These are phyloP conservation scores for Magallana gigas DNA, from an alignment of 1,140 invertebrate genomes.

Conservation along the genomic window DNA sequence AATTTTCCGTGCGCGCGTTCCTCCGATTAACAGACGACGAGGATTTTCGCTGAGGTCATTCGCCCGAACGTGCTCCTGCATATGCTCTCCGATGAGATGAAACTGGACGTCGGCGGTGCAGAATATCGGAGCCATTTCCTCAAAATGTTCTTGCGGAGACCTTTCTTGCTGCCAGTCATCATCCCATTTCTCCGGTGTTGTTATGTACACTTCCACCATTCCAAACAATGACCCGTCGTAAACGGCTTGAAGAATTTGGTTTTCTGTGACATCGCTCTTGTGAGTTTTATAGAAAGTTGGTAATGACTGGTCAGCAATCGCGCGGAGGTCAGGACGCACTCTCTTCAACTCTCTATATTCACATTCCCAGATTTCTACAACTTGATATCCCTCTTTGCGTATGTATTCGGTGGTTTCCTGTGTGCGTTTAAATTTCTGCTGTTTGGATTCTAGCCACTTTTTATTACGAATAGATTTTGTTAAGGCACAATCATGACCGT, in stretches of 20 bases:
- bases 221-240: constrained; percentile 53
- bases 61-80: constrained; percentile 50
- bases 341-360: constrained; percentile 43
- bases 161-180: not conserved
- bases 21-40: constrained; percentile 53
- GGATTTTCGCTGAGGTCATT: constrained; percentile 52
- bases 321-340: not conserved
- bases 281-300: constrained; percentile 38
- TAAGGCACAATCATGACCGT: constrained; percentile 52
- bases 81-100: constrained; percentile 52
- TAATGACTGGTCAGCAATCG: constrained; percentile 18
- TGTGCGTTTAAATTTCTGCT: constrained; percentile 20
- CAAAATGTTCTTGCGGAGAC: constrained; percentile 38
- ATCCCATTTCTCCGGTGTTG: constrained; percentile 49
- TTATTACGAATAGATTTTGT: constrained; percentile 12
- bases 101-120: constrained; percentile 48
- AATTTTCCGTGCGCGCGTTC: constrained; percentile 57
- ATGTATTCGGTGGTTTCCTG: constrained; percentile 35
- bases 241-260: constrained; percentile 51
- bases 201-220: constrained; percentile 56
- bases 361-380: constrained; percentile 54
- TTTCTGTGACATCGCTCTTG: constrained; percentile 43
- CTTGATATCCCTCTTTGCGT: constrained; percentile 1
- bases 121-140: constrained; percentile 54
- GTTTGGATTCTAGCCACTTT: constrained; percentile 8